Evolutionary conservation across 2,113 vertebrate species (phyloP).

Genomic region (Prunella himalayana): DNA sequence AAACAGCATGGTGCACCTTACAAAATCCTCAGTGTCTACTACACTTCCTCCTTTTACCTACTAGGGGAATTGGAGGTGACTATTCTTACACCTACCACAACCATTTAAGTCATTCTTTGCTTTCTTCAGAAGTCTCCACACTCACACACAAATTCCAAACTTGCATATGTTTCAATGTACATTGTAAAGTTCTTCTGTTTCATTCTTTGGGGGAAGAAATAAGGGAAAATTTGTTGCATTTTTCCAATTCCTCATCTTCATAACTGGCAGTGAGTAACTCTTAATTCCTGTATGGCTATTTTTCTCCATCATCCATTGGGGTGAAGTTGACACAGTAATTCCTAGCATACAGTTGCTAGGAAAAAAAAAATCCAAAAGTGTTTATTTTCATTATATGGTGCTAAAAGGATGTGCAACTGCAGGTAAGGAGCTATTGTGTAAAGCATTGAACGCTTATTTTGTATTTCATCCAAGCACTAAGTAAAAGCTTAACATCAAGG

Average conservation of each 20-base stretch:
- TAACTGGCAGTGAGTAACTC: conserved; percentile 12
- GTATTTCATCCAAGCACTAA: background rate
- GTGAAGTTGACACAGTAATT: conserved; percentile 22
- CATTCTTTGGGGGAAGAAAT: background rate
- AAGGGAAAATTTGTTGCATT: conserved; percentile 15
- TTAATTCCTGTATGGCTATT: background rate
- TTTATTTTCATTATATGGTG: background rate
- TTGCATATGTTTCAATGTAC: background rate
- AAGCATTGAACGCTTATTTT: background rate
- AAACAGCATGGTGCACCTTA: background rate
- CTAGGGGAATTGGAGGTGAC: background rate
- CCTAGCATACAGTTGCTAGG: background rate
- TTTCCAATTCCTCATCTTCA: conserved; percentile 25
- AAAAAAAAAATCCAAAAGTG: background rate
- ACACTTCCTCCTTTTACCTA: background rate
- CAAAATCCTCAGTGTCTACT: background rate
- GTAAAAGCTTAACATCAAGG: background rate
- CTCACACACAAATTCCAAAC: background rate
- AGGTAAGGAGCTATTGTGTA: background rate
- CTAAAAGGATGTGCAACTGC: background rate
- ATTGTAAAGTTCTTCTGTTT: background rate
- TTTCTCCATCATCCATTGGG: background rate
- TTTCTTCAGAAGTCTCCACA: background rate
- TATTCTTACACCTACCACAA: background rate
- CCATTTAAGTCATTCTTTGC: background rate